Evolutionary conservation across 2,888 invertebrate genomes (phyloP).

Genomic region (Lasioglossum pauxillum): DNA sequence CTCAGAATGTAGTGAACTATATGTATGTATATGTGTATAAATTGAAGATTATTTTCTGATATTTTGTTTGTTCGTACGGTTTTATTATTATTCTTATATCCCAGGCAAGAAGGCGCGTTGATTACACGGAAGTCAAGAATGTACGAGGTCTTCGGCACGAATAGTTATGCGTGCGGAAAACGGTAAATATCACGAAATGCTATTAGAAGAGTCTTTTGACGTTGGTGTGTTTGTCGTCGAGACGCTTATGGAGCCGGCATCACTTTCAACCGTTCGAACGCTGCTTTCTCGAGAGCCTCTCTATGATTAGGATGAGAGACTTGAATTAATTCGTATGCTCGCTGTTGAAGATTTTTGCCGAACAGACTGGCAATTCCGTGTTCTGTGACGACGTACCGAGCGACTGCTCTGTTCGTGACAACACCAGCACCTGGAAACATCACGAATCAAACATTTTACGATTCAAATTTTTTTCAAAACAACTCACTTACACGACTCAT

Average conservation of each 20-base stretch:
- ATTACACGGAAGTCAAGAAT: constrained; percentile 14
- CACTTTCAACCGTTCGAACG: constrained; percentile 86
- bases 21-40: background rate
- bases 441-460: background rate
- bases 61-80: background rate
- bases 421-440: constrained; percentile 87
- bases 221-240: background rate
- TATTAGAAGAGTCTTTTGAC: constrained; percentile 51
- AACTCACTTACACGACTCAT: background rate
- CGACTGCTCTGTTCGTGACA: constrained; percentile 88
- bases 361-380: constrained; percentile 89
- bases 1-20: background rate
- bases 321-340: constrained; percentile 88
- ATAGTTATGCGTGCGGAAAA: constrained; percentile 1
- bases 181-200: constrained; percentile 56
- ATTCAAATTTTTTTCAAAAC: background rate
- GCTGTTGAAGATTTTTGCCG: constrained; percentile 88
- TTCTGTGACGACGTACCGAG: constrained; percentile 89
- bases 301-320: constrained; percentile 88
- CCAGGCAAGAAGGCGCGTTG: background rate
- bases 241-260: constrained; percentile 80
- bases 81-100: background rate
- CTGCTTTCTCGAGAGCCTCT: constrained; percentile 87
- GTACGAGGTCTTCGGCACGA: constrained; percentile 1
- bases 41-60: constrained; percentile 2